Percentiles rank a stretch among this genome's conserved stretches.
phyloP scores from a whole-genome alignment of 1,140 invertebrate species.

The Calephelis virginiensis region DNA sequence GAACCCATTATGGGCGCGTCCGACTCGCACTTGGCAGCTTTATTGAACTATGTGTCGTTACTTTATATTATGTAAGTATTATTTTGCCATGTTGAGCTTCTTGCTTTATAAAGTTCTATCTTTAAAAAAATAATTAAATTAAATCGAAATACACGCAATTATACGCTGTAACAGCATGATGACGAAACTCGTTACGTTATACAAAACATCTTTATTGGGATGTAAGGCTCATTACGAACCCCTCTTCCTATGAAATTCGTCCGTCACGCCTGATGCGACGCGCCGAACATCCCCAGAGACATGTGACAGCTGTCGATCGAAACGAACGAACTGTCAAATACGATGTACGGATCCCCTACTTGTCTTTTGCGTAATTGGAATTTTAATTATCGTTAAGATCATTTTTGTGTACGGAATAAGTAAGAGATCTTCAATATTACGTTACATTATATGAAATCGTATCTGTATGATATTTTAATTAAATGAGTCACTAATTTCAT shows the following conservation, averaged over 20 bases:
- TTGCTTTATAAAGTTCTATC: too few relatives aligned
- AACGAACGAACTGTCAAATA: constrained; percentile 4
- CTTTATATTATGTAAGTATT: too few relatives aligned
- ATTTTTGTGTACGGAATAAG: not conserved
- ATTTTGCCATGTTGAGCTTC: too few relatives aligned
- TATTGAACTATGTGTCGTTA: too few relatives aligned
- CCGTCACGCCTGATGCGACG: not conserved
- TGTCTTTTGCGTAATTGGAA: constrained; percentile 3
- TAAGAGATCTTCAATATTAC: not conserved
- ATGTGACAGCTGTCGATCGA: constrained; percentile 8
- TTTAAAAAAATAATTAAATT: too few relatives aligned
- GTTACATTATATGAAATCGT: not conserved
- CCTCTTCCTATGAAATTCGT: not conserved
- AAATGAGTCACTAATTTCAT: too few relatives aligned
- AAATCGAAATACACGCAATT: not conserved
- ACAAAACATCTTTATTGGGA: constrained; percentile 4
- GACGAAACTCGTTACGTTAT: not conserved
- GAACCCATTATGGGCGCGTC: too few relatives aligned
- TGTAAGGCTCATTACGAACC: not conserved
- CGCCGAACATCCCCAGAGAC: constrained; percentile 4
- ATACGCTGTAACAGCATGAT: not conserved
- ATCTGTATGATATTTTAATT: too few relatives aligned
- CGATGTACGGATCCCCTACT: not conserved
- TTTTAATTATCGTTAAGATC: not conserved
- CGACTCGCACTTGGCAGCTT: too few relatives aligned